Conservation (phyloP, 2,888 invertebrate species). For the Leptarthrus brevirostris region DNA sequence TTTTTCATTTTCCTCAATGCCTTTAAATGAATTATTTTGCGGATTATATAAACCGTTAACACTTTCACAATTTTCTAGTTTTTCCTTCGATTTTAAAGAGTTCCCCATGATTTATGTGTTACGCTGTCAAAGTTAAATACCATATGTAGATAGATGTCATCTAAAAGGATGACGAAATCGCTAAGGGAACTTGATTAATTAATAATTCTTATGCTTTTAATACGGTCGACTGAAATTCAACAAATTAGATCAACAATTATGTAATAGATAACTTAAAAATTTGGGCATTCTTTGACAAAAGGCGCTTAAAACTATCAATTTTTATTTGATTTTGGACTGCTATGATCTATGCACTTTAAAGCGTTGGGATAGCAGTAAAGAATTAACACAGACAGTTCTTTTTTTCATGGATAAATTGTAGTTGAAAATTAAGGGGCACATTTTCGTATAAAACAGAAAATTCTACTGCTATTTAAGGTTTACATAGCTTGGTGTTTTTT, state of each 20-base stretch:
- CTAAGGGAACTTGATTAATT: constrained; percentile 32
- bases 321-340: not conserved
- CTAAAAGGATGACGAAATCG: not conserved
- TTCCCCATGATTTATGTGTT: constrained; percentile 21
- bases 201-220: not conserved
- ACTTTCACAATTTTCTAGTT: constrained; percentile 5
- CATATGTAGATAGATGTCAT: not conserved
- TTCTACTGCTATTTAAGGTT: too few species aligned
- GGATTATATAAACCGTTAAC: not conserved
- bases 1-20: not conserved
- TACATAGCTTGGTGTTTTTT: too few species aligned
- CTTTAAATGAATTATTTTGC: not conserved
- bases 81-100: not conserved
- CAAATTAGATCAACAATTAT: not conserved
- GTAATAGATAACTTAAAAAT: not conserved
- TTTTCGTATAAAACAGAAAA: too few species aligned
- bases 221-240: not conserved
- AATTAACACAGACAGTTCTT: too few species aligned
- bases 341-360: too few species aligned
- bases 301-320: not conserved
- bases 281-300: not conserved
- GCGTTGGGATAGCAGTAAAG: too few species aligned
- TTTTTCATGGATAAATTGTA: too few species aligned
- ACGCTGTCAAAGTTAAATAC: not conserved
- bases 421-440: too few species aligned